Percentiles rank a stretch among this genome's conserved stretches.
These are phyloP conservation scores for Panurus biarmicus DNA, from an alignment of 2,113 vertebrate species.

Conservation along the genomic window DNA sequence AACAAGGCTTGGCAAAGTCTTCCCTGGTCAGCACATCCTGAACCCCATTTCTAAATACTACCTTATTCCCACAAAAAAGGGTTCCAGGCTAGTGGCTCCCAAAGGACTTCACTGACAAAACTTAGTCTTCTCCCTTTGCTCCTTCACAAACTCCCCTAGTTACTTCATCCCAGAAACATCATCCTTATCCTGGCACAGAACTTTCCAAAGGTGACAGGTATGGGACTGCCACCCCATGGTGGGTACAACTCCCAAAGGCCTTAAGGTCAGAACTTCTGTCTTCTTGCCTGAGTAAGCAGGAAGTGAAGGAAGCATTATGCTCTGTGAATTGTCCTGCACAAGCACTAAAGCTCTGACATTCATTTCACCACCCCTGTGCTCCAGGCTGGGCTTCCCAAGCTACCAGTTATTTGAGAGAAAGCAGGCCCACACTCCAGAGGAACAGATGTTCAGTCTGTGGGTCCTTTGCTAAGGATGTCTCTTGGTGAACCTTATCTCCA, in stretches of 20 bases:
- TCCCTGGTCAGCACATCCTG: background rate
- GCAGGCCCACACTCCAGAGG: background rate
- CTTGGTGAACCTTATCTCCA: background rate
- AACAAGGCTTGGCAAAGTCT: background rate
- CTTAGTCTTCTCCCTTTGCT: background rate
- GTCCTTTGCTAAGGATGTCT: background rate
- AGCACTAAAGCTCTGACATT: background rate
- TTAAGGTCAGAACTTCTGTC: accelerated
- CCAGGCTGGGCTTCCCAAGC: background rate
- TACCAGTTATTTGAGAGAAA: background rate
- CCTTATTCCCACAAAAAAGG: background rate
- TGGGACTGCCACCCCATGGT: background rate
- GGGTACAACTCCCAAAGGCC: background rate
- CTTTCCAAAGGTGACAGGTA: background rate
- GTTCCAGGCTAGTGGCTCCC: background rate
- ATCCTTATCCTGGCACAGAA: background rate
- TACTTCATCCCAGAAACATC: background rate
- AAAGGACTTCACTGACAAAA: background rate
- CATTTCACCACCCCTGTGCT: background rate
- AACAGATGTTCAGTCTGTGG: background rate
- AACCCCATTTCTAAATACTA: background rate
- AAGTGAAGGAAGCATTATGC: background rate
- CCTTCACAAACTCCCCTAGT: background rate
- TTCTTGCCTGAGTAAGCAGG: background rate
- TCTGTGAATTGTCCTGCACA: background rate